Percentiles rank a stretch among this genome's conserved stretches.
phyloP scores from a whole-genome alignment of 2,888 invertebrate genomes.

The Ceriagrion tenellum region DNA sequence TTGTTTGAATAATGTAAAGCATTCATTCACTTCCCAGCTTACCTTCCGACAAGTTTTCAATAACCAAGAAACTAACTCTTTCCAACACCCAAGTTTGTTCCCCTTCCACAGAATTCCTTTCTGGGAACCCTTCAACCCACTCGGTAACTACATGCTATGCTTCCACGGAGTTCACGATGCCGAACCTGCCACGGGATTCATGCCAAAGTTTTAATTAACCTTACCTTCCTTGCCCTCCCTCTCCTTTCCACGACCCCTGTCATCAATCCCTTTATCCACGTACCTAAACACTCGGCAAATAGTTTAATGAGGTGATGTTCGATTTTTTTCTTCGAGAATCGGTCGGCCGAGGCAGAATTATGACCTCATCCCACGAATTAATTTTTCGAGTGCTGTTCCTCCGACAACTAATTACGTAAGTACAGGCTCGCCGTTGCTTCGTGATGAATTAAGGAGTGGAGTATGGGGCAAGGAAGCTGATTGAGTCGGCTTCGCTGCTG shows the following conservation, averaged over 20 bases:
- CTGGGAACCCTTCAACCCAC: neutral
- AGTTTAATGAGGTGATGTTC: constrained; percentile 17
- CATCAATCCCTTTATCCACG: constrained; percentile 24
- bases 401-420: constrained; percentile 39
- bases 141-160: neutral
- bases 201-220: constrained; percentile 19
- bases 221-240: neutral
- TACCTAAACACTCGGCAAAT: constrained; percentile 16
- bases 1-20: neutral
- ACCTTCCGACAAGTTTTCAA: neutral
- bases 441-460: neutral
- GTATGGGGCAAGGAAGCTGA: neutral
- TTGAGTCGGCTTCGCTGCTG: neutral
- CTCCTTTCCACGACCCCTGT: neutral
- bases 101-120: neutral
- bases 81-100: neutral
- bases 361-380: constrained; percentile 31
- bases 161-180: neutral
- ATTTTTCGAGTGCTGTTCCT: constrained; percentile 23
- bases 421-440: constrained; percentile 14
- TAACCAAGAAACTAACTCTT: neutral
- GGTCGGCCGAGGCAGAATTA: neutral
- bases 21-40: neutral
- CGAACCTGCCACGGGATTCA: neutral
- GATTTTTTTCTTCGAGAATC: neutral